Evolutionary conservation across 2,113 vertebrate species (phyloP), one percentile per base, ranked within the genome.

Genomic region (Chlorodrepanis virens): DNA sequence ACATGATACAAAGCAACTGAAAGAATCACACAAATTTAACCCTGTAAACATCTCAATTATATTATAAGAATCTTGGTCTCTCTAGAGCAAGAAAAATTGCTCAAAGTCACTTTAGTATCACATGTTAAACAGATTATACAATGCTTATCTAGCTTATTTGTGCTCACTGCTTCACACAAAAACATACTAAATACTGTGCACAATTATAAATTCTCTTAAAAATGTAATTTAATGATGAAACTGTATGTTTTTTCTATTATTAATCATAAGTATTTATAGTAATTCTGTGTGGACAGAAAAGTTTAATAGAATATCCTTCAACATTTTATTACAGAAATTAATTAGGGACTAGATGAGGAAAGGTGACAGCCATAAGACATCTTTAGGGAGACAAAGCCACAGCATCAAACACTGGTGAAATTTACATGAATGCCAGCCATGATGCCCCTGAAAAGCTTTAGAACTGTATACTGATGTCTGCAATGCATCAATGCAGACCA

Each of bases 181-280:
- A 69, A 45, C 82, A 92, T 60, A 75, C 39, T 82, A 95, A 97
- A 86, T 94, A 90, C 37, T 89, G 37, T 76, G 61, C 79, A 91
- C 76, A 87, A 59, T 64, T 75, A 93, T 56, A 91, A 90, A 87
- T 40, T 93, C 80, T 63, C 42, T 94, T 89, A 88, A 95, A 97
- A 93, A 64, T 87, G 89, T 91, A 93, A 50, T 68, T 93, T 95
- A 95, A 76, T 65, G 57, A 94, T 67, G 90, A 67, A 94, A 70
- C 4, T 70, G 3, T 24, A 49, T 68, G n/a, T 1, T 61, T 94
- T 95, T 91, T 93, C 77, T 49, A 65, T 14, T 20, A 49, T 67
- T 86, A 59, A 86, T 84, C 50, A 25, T 45, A 93, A 65, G 6
- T 56, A 25, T 25, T 37, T 17, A 75, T 52, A 95, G 76, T 24